Base-by-base conservation (phyloP, 2,113 vertebrate genomes). In the Potamarius usumacintae region DNA sequence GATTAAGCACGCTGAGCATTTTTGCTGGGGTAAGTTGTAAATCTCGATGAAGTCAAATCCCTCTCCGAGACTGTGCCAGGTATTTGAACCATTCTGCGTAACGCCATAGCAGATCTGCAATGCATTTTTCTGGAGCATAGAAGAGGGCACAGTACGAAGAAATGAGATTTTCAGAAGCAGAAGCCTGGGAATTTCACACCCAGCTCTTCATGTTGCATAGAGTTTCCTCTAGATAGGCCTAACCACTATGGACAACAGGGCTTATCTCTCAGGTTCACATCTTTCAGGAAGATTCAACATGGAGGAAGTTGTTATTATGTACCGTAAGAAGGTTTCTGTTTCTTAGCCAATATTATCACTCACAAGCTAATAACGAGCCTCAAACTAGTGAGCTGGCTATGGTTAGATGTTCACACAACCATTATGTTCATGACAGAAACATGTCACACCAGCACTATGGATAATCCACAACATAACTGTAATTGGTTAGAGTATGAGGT, bases 1-100 rank as follows among this genome's bases (percentile, higher is more conserved):
- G 52, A 22, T 11, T 30, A 85, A 48, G 25, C 18, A 30, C 34
- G 48, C 72, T 77, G 74, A 79, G 25, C 84, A 79, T 86, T 77
- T 86, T 53, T 55, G 2, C 52, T 6, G 9, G 4, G 42, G 18
- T 5, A 76, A 11, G 76, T 8, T 52, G 57, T 72, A 84, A 55
- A 72, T 69, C 52, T 84, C 2, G 18, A 18, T 55, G 52, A 71
- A 57, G 48, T 83, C 42, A 25, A 0, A 11, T 34, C 67, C 20
- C 50, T 30, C 12, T 83, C 25, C 62, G 53, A 53, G 79, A 84
- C 82, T 25, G 62, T 25, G 11, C 74, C 22, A 48, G 74, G 48
- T 34, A n/a, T 78, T 77, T 78, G 14, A 55, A 17, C 25, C 25
- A 53, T 55, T n/a, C 27, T 55, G 20, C 42, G 5, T 52, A 74